Evolutionary conservation across 2,888 invertebrate genomes (phyloP).

Genomic region (Neuroscelio doddi): DNA sequence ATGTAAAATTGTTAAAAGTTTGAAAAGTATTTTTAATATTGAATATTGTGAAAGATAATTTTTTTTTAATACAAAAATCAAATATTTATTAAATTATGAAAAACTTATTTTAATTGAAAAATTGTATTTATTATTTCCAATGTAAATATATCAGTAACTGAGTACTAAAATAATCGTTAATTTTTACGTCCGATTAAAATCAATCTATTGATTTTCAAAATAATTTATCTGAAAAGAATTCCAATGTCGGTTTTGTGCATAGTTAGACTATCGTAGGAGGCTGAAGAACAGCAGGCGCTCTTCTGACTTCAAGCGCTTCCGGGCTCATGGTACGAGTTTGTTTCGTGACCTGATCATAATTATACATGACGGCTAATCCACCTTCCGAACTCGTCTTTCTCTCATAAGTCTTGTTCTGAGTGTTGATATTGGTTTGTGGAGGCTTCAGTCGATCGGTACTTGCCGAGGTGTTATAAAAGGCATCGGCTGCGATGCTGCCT

Average conservation of each 20-base stretch:
- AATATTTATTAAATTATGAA: too few species aligned
- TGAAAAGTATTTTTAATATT: too few species aligned
- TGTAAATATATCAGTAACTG: too few species aligned
- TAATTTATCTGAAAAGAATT: neutral
- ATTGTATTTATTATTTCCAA: too few species aligned
- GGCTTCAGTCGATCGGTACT: conserved; percentile 37
- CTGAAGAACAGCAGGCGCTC: conserved; percentile 91
- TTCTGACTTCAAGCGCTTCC: conserved; percentile 91
- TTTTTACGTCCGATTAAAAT: too few species aligned
- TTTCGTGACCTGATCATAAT: conserved; percentile 67
- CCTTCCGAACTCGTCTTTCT: conserved; percentile 56
- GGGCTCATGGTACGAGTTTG: conserved; percentile 74
- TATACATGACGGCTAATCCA: conserved; percentile 65
- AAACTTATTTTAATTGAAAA: too few species aligned
- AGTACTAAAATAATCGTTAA: too few species aligned
- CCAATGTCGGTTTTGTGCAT: neutral
- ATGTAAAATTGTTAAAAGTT: too few species aligned
- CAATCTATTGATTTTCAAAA: neutral
- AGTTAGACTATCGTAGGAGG: conserved; percentile 88
- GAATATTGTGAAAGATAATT: too few species aligned
- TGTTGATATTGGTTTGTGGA: conserved; percentile 26
- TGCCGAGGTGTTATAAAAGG: conserved; percentile 54
- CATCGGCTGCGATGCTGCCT: conserved; percentile 69
- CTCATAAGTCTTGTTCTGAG: conserved; percentile 42
- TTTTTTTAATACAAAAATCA: too few species aligned